Conservation (phyloP, 2,888 invertebrate species). For the Andrena camellia region DNA sequence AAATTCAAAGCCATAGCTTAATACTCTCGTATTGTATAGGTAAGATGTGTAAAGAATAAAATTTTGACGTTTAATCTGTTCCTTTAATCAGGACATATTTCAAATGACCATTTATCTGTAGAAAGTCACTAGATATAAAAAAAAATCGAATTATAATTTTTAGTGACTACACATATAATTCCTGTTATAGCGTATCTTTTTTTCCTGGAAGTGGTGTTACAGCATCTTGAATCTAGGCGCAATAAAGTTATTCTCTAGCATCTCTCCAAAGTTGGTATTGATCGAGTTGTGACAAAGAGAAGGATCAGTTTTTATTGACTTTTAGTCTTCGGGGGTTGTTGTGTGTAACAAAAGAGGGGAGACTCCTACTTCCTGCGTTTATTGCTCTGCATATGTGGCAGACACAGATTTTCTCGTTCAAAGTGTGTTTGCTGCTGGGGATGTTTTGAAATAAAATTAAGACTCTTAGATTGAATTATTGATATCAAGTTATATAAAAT, state of each 20-base stretch:
- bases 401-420: neutral
- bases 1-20: too few relatives aligned
- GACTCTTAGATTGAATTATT: neutral
- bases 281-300: constrained; percentile 46
- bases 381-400: constrained; percentile 23
- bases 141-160: neutral
- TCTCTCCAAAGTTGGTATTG: constrained; percentile 53
- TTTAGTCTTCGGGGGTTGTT: constrained; percentile 30
- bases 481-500: too few relatives aligned
- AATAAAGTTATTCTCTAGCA: constrained; percentile 27
- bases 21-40: too few relatives aligned
- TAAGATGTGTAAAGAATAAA: too few relatives aligned
- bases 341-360: constrained; percentile 32
- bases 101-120: too few relatives aligned
- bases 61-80: too few relatives aligned
- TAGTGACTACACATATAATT: neutral
- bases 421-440: neutral
- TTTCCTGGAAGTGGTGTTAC: neutral
- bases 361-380: neutral
- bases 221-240: neutral
- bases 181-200: neutral
- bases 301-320: constrained; percentile 55
- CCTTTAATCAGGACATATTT: too few relatives aligned
- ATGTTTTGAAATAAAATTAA: neutral
- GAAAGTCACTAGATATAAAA: neutral